Evolutionary conservation across 37 sponge, comb jelly and placozoan genomes (phyloP), one percentile per base, ranked within the genome.

Genomic region (Oopsacas minuta): DNA sequence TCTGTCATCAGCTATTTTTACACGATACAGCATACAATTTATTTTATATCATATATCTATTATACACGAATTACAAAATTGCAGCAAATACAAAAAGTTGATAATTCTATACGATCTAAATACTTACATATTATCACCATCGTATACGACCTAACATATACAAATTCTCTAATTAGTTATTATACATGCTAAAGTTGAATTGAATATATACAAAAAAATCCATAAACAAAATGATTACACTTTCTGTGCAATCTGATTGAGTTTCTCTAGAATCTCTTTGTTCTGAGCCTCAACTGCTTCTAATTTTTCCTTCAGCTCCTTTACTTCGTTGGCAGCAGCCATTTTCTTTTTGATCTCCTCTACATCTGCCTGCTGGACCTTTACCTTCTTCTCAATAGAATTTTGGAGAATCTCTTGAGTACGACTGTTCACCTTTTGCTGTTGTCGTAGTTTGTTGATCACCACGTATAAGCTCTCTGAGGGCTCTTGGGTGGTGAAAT

Each of bases 241-340:
- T 34, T 12, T 61, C 75, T 61, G 75, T 61, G 75, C 75, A 10
- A 61, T 10, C 28, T 61, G 28, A 12, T 25, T 61, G 75, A 61
- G 75, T 61, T 61, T 61, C 75, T 61, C 75, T 3, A 61, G 75
- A 61, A 61, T 61, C 75, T 61, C 28, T 61, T 61, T 61, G 30
- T 61, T 61, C 75, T 61, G 75, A 3, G 7, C 28, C 75, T 61
- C 75, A 3, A 61, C 5, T 7, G 75, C 75, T n/a, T 61, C 75
- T 61, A 61, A 34, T 34, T 61, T 61, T 12, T 3, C 22, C 75
- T 61, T 61, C 30, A 61, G 30, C 20, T 61, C 75, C 30, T 61
- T 3, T 34, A 61, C 75, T 12, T 61, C 75, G 7, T 3, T n/a
- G 28, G 30, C 22, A 3, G 20, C 1, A 25, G 75, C 30, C 30